Percentiles rank a stretch among this genome's conserved stretches.
These are phyloP conservation scores for Pammene aurita DNA, from an alignment of 2,888 invertebrate genomes.

Conservation along the genomic window DNA sequence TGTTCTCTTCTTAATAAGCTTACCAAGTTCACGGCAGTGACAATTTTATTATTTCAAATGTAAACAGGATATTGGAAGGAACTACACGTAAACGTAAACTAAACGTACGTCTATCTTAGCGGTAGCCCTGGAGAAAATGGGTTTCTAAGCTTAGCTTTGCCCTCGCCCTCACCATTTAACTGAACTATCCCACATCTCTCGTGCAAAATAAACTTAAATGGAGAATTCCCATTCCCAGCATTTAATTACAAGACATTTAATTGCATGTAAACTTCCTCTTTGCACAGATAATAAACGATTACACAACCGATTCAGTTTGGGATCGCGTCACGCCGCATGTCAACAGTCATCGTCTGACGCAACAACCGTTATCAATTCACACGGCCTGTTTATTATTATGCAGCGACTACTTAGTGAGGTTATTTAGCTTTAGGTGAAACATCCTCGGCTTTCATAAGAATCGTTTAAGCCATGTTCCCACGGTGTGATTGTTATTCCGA, in stretches of 20 bases:
- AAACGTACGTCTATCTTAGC: neutral
- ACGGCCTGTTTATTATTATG: constrained; percentile 60
- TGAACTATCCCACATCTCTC: constrained; percentile 8
- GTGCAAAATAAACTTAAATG: constrained; percentile 3
- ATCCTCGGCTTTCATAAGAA: constrained; percentile 71
- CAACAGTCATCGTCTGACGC: constrained; percentile 60
- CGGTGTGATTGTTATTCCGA: constrained; percentile 77
- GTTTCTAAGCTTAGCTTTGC: constrained; percentile 2
- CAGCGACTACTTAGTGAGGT: constrained; percentile 52
- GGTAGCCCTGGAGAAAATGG: neutral
- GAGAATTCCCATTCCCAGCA: constrained; percentile 4
- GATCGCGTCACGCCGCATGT: constrained; percentile 50
- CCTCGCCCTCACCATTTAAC: neutral
- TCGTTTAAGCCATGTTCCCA: constrained; percentile 72
- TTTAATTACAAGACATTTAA: constrained; percentile 16
- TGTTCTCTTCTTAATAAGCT: too few relatives aligned
- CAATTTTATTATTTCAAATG: too few relatives aligned
- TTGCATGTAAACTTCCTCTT: constrained; percentile 29
- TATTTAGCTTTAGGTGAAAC: constrained; percentile 59
- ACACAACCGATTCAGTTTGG: constrained; percentile 30
- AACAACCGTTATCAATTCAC: constrained; percentile 70
- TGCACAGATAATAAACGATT: constrained; percentile 22
- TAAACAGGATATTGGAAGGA: too few relatives aligned
- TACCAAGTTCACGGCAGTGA: too few relatives aligned
- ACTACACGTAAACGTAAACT: too few relatives aligned